Conservation (phyloP, 92 coral and sea anemone genomes). For the Zoanthus gigantus region DNA sequence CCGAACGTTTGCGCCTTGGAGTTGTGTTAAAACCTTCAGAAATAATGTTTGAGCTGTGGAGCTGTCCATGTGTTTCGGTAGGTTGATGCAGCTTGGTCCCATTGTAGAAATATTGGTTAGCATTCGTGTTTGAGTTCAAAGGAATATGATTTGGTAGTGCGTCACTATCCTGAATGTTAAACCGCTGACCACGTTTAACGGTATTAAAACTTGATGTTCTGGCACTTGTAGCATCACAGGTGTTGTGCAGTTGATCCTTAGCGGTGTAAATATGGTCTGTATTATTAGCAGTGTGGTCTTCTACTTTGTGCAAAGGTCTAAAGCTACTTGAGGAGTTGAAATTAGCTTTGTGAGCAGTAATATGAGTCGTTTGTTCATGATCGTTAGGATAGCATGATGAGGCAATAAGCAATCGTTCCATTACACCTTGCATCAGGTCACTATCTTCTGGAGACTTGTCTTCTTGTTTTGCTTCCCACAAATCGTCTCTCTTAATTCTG, state of each 20-base stretch:
- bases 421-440: neutral
- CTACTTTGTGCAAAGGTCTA: neutral
- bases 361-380: neutral
- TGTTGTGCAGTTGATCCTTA: neutral
- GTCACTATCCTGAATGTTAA: neutral
- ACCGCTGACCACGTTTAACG: neutral
- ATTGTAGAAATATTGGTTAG: neutral
- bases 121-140: neutral
- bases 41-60: neutral
- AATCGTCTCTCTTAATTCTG: neutral
- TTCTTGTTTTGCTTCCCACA: neutral
- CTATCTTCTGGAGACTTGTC: neutral
- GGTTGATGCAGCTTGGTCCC: neutral
- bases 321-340: neutral
- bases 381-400: neutral
- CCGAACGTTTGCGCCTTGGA: slow-evolving; percentile 4
- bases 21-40: neutral
- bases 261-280: neutral
- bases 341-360: neutral
- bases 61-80: neutral
- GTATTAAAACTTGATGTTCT: neutral
- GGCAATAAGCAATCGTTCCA: neutral
- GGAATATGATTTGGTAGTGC: neutral
- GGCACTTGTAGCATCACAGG: neutral
- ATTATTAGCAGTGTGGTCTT: neutral